Conservation (phyloP, 2,888 invertebrate genomes). For the Amphiduros pacificus region DNA sequence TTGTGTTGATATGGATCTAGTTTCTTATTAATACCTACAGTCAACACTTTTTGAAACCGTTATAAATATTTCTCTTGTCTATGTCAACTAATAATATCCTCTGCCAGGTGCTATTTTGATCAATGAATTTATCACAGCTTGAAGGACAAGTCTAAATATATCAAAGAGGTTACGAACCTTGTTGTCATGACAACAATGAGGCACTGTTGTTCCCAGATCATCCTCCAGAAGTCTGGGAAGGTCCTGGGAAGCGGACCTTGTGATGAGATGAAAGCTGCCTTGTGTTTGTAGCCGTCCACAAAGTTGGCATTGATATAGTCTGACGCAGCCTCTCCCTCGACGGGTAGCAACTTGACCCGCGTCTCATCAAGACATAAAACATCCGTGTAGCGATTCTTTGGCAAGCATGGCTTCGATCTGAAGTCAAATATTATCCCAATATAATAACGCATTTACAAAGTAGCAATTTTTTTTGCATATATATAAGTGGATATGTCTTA, state of each 20-base stretch:
- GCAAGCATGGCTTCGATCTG: conserved; percentile 51
- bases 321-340: conserved; percentile 53
- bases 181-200: conserved; percentile 92
- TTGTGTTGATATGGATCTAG: too few species aligned
- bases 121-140: too few species aligned
- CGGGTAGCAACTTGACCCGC: conserved; percentile 76
- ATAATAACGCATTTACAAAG: too few species aligned
- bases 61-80: too few species aligned
- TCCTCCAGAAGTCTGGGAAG: conserved; percentile 94
- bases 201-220: conserved; percentile 96
- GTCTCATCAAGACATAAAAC: conserved; percentile 95
- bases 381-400: conserved; percentile 78
- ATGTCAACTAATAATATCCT: too few species aligned
- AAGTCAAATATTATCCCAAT: too few species aligned
- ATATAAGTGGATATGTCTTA: too few species aligned
- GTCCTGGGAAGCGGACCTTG: conserved; percentile 97
- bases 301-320: conserved; percentile 98
- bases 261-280: conserved; percentile 95
- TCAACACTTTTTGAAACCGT: too few species aligned
- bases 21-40: too few species aligned
- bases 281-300: conserved; percentile 96
- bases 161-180: conserved; percentile 38
- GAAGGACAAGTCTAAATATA: neutral
- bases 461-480: too few species aligned
- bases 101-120: too few species aligned